These are phyloP conservation scores for Euschistus heros DNA, from an alignment of 1,140 invertebrate species.

Conservation along the genomic window DNA sequence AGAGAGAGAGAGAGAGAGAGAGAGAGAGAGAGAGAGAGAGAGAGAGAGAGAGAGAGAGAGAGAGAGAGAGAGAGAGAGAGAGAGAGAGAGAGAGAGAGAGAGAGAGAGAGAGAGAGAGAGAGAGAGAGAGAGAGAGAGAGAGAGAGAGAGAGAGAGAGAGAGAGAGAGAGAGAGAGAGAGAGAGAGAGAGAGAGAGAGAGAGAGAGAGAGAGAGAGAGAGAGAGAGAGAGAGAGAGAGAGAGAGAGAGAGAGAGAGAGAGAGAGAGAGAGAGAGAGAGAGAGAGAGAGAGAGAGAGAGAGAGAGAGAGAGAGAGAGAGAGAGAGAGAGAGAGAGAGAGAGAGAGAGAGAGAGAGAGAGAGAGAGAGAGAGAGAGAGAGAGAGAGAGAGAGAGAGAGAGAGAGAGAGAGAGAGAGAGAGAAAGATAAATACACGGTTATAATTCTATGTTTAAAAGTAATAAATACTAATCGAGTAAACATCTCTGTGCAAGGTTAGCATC, in stretches of 20 bases:
- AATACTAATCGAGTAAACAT: too few species aligned
- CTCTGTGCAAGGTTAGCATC: too few species aligned
- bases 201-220: background rate
- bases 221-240: slow-evolving; percentile 9
- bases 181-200: background rate
- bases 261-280: slow-evolving; percentile 10
- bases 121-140: background rate
- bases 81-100: slow-evolving; percentile 11
- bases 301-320: slow-evolving; percentile 15
- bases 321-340: slow-evolving; percentile 12
- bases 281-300: background rate
- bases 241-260: background rate
- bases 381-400: slow-evolving; percentile 7
- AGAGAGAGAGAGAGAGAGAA: slow-evolving; percentile 8
- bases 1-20: slow-evolving; percentile 15
- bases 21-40: slow-evolving; percentile 12
- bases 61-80: background rate
- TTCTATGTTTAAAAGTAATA: too few species aligned
- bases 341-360: slow-evolving; percentile 14
- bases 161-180: slow-evolving; percentile 2
- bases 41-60: slow-evolving; percentile 10
- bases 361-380: slow-evolving; percentile 10
- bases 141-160: slow-evolving; percentile 9
- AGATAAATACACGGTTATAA: too few species aligned
- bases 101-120: background rate